phyloP scores from a whole-genome alignment of 1,140 invertebrate genomes.

The Dendrolimus kikuchii region DNA sequence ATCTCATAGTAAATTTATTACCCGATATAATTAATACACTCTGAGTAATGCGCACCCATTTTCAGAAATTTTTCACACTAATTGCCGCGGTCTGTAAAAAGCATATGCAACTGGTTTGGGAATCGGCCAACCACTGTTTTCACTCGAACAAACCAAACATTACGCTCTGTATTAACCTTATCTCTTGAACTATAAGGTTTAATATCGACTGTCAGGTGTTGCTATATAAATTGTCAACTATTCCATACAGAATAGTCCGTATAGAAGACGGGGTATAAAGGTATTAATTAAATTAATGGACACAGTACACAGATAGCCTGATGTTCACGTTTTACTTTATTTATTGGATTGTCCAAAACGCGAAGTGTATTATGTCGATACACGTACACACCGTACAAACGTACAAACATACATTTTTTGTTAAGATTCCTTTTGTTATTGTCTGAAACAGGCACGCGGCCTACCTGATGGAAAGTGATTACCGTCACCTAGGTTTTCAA shows the following conservation, averaged over 20 bases:
- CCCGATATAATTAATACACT: neutral
- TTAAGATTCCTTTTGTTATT: too few species aligned
- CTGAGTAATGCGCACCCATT: neutral
- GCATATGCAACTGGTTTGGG: constrained; percentile 16
- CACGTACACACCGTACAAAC: too few species aligned
- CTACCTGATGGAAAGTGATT: too few species aligned
- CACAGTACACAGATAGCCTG: constrained; percentile 3
- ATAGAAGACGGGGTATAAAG: constrained; percentile 11
- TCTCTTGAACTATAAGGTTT: neutral
- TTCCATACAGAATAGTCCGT: constrained; percentile 14
- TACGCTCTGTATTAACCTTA: constrained; percentile 1
- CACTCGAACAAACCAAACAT: constrained; percentile 3
- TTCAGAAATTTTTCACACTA: constrained; percentile 10
- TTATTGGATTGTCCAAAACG: neutral
- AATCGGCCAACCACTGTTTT: constrained; percentile 7
- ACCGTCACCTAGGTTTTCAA: too few species aligned
- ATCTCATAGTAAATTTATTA: neutral
- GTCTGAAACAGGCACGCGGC: too few species aligned
- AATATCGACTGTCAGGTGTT: neutral
- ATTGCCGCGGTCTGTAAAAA: constrained; percentile 7
- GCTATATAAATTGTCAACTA: constrained; percentile 3
- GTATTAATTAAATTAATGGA: constrained; percentile 28
- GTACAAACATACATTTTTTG: too few species aligned
- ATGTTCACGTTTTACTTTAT: constrained; percentile 1
- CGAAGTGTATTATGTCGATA: too few species aligned